Evolutionary conservation across 2,888 invertebrate genomes (phyloP).

Genomic region (Ennomos erosarius): DNA sequence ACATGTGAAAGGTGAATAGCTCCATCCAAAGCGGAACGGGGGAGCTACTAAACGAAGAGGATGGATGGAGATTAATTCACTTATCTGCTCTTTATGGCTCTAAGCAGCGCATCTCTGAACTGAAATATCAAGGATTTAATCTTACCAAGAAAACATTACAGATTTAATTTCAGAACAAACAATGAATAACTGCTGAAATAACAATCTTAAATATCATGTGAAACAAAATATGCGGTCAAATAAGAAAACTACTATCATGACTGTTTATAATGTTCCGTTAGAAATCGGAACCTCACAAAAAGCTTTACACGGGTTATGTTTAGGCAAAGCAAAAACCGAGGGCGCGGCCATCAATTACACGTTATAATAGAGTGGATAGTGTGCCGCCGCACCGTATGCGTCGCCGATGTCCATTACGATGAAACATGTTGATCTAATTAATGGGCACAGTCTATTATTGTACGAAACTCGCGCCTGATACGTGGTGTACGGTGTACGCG

Average conservation of each 20-base stretch:
- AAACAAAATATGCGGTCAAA: slow-evolving; percentile 14
- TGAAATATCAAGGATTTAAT: slow-evolving; percentile 14
- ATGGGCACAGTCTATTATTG: slow-evolving; percentile 74
- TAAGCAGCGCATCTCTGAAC: slow-evolving; percentile 13
- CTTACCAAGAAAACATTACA: slow-evolving; percentile 1
- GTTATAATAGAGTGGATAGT: slow-evolving; percentile 44
- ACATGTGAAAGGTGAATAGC: slow-evolving; percentile 80
- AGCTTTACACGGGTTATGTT: slow-evolving; percentile 46
- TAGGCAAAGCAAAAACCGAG: slow-evolving; percentile 54
- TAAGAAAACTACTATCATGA: slow-evolving; percentile 17
- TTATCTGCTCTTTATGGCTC: slow-evolving; percentile 43
- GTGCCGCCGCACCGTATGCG: slow-evolving; percentile 49
- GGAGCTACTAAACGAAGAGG: slow-evolving; percentile 58
- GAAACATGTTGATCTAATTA: slow-evolving; percentile 79
- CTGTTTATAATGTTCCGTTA: slow-evolving; percentile 29
- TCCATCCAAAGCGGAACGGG: slow-evolving; percentile 63
- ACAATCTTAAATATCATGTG: neutral
- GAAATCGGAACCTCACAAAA: slow-evolving; percentile 38
- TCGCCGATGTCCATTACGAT: slow-evolving; percentile 75
- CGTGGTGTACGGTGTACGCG: slow-evolving; percentile 39
- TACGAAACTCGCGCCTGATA: slow-evolving; percentile 56
- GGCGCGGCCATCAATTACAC: slow-evolving; percentile 57
- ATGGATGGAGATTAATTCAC: slow-evolving; percentile 62
- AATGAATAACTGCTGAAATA: neutral
- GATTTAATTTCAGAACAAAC: slow-evolving; percentile 2